A percentile compares a stretch with the other conserved stretches of the same genome.
Evolutionary conservation across 2,113 vertebrate genomes (phyloP).

Genomic region (Pollimyrus isidori): DNA sequence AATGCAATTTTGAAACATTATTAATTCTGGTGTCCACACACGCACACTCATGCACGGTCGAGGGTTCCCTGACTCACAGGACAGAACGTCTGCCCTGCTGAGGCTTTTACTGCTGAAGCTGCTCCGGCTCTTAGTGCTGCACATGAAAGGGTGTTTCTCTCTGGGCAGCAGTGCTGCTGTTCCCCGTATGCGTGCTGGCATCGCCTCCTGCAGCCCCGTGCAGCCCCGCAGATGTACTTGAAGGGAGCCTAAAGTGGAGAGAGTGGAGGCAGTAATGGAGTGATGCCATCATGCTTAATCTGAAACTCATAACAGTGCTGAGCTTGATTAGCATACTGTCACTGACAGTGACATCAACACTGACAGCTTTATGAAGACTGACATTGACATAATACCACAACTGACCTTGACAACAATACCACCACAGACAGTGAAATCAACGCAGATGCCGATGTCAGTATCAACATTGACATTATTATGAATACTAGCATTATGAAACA

Average conservation of each 20-base stretch:
- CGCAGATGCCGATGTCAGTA: too few relatives aligned
- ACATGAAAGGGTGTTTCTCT: conserved; percentile 73
- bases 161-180: conserved; percentile 48
- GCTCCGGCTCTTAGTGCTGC: conserved; percentile 71
- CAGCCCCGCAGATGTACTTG: conserved; percentile 77
- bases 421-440: neutral
- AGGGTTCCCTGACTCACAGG: conserved; percentile 45
- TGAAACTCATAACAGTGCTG: neutral
- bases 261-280: too few relatives aligned
- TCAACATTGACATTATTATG: neutral
- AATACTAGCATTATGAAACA: neutral
- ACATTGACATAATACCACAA: neutral
- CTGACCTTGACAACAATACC: neutral
- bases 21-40: neutral
- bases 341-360: neutral
- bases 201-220: conserved; percentile 66
- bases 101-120: conserved; percentile 74
- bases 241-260: conserved; percentile 62
- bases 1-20: neutral
- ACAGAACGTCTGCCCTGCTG: conserved; percentile 67
- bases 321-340: neutral
- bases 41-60: neutral
- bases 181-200: conserved; percentile 67
- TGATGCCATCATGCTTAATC: neutral
- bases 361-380: neutral